These are phyloP conservation scores for Acropternis orthonyx DNA, from an alignment of 2,797 vertebrate genomes.

Conservation along the genomic window DNA sequence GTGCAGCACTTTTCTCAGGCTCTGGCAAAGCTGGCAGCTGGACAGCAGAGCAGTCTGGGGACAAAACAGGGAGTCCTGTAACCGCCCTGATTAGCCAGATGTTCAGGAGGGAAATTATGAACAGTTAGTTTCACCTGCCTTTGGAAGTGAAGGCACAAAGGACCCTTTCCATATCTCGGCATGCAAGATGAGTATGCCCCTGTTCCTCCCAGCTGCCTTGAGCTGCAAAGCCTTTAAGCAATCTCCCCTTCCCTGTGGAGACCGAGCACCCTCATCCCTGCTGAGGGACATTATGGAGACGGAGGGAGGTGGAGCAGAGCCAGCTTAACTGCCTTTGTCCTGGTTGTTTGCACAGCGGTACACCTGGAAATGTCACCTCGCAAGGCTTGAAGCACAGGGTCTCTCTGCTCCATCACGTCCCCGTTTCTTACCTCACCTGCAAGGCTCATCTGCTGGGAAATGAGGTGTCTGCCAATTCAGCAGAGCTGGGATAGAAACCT, in stretches of 20 bases:
- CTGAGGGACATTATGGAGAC: neutral
- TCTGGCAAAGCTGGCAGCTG: neutral
- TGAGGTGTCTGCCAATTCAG: neutral
- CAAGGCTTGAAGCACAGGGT: neutral
- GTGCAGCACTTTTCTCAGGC: neutral
- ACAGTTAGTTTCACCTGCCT: neutral
- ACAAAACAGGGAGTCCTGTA: neutral
- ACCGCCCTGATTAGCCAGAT: neutral
- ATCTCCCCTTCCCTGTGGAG: neutral
- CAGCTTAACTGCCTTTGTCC: neutral
- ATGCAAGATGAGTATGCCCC: accelerated
- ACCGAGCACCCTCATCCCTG: neutral
- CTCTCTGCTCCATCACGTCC: neutral
- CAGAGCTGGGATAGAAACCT: neutral
- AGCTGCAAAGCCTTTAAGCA: neutral
- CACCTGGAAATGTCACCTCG: neutral
- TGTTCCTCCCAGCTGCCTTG: neutral
- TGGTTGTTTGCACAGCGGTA: neutral
- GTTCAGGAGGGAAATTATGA: neutral
- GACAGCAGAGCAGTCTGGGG: neutral
- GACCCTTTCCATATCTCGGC: neutral
- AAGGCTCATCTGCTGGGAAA: neutral
- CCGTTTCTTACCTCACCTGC: neutral
- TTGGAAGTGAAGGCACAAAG: neutral
- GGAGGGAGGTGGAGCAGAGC: neutral